Conservation (phyloP, 2,797 vertebrate genomes). For the Aeoliscus strigatus region DNA sequence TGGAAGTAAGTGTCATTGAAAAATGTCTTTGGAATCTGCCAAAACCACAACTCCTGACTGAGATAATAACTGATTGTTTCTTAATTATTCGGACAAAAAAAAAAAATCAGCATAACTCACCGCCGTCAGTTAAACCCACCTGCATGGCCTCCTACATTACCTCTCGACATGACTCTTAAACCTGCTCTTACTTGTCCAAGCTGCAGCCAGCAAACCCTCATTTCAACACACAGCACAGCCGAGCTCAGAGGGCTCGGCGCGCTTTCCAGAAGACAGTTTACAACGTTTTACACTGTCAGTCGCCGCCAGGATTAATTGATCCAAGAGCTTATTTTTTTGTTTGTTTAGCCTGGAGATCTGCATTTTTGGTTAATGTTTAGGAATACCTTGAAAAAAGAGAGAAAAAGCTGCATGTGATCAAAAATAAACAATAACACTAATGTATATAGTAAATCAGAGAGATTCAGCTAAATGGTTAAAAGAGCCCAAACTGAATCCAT, state of each 20-base stretch:
- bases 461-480: conserved; percentile 29
- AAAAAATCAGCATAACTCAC: conserved; percentile 63
- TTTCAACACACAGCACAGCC: conserved; percentile 35
- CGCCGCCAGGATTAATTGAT: conserved; percentile 40
- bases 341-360: conserved; percentile 31
- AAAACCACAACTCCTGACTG: conserved; percentile 68
- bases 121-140: conserved; percentile 71
- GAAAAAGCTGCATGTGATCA: conserved; percentile 59
- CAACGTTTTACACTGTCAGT: conserved; percentile 23
- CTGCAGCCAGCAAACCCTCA: conserved; percentile 60
- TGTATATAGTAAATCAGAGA: conserved; percentile 49
- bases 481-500: conserved; percentile 30
- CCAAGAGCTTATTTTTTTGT: conserved; percentile 39
- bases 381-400: conserved; percentile 35
- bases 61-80: conserved; percentile 69
- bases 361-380: conserved; percentile 56
- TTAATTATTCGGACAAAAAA: conserved; percentile 28
- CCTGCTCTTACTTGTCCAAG: conserved; percentile 76
- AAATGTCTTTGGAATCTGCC: conserved; percentile 87
- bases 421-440: conserved; percentile 53
- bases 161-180: conserved; percentile 75
- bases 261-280: conserved; percentile 17
- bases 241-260: conserved; percentile 6
- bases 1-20: conserved; percentile 42
- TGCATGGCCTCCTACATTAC: conserved; percentile 73